Conservation (phyloP, 2,888 invertebrate species). For the Anagyrus pseudococci region DNA sequence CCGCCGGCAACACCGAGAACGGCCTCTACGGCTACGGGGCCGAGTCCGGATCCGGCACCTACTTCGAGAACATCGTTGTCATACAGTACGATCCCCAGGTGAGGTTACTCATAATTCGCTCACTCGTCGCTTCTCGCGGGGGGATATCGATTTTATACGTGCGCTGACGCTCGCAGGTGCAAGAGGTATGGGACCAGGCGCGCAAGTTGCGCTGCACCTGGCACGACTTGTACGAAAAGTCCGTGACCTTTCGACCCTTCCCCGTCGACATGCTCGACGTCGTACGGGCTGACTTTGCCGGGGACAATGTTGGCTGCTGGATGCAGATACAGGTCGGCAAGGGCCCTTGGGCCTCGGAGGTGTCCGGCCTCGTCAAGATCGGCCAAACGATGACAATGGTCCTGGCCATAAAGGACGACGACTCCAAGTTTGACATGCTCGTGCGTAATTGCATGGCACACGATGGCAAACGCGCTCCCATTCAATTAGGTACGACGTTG, state of each 20-base stretch:
- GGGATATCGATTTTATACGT: not conserved
- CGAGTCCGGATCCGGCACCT: constrained; percentile 88
- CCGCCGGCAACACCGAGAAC: constrained; percentile 89
- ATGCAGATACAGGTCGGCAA: constrained; percentile 97
- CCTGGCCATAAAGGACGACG: constrained; percentile 92
- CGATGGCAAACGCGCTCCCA: constrained; percentile 91
- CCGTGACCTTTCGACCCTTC: constrained; percentile 92
- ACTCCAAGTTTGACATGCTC: constrained; percentile 94
- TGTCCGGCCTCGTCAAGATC: constrained; percentile 91
- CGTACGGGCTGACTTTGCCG: constrained; percentile 92
- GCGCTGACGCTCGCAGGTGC: constrained; percentile 66
- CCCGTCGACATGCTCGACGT: constrained; percentile 95
- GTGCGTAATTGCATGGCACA: constrained; percentile 94
- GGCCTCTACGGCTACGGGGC: constrained; percentile 87
- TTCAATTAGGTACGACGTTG: constrained; percentile 72
- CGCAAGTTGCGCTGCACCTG: constrained; percentile 90
- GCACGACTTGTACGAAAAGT: constrained; percentile 95
- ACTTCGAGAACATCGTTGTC: constrained; percentile 92
- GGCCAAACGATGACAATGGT: constrained; percentile 98
- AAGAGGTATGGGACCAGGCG: constrained; percentile 96
- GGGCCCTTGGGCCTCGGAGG: constrained; percentile 95
- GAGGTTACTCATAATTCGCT: too few relatives aligned
- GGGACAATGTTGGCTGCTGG: constrained; percentile 96
- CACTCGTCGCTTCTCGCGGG: not conserved
- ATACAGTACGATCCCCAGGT: constrained; percentile 91